These are phyloP conservation scores for Gerris buenoi DNA, from an alignment of 1,140 invertebrate species.

Conservation along the genomic window DNA sequence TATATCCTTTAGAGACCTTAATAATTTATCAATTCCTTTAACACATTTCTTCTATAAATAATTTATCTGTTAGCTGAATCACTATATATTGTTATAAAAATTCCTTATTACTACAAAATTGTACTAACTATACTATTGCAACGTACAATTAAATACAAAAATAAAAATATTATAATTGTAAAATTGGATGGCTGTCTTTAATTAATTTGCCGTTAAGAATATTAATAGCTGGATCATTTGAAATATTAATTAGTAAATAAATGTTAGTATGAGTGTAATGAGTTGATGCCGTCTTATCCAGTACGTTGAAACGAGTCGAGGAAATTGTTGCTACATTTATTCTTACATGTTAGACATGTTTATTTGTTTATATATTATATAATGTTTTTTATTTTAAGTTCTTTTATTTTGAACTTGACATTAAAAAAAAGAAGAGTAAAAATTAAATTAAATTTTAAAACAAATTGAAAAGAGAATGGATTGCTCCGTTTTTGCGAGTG, in stretches of 20 bases:
- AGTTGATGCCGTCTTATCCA: neutral
- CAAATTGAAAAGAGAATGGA: constrained; percentile 1
- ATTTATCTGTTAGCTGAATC: neutral
- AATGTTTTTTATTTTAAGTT: constrained; percentile 17
- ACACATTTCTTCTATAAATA: neutral
- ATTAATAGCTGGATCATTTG: neutral
- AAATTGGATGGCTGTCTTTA: neutral
- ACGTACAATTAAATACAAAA: neutral
- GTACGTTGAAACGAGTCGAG: neutral
- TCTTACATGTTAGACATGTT: constrained; percentile 27
- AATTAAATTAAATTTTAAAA: constrained; percentile 5
- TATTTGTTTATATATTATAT: constrained; percentile 10
- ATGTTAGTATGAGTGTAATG: neutral
- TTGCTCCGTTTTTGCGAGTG: constrained; percentile 16
- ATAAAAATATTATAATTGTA: neutral
- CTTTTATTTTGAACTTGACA: constrained; percentile 24
- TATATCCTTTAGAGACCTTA: neutral
- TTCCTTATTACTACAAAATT: neutral
- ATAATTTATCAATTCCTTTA: neutral
- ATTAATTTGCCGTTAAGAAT: too few relatives aligned
- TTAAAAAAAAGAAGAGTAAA: constrained; percentile 3
- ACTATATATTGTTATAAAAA: neutral
- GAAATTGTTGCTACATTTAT: neutral
- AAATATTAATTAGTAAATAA: neutral
- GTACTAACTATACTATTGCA: neutral